phyloP scores from a whole-genome alignment of 2,113 vertebrate species.

The Nyctereutes procyonoides region DNA sequence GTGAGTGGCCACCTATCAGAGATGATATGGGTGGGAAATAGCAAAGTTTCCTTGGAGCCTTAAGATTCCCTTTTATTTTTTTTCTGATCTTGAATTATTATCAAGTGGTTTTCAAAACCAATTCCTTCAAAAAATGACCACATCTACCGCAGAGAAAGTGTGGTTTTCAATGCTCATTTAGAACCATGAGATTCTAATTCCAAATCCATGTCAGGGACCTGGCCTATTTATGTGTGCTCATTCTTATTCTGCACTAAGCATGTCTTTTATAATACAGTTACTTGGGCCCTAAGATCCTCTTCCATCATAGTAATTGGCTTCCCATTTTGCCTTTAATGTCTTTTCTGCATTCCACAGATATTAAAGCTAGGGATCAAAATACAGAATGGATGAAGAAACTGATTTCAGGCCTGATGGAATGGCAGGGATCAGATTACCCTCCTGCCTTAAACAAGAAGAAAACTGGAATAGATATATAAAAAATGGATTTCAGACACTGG shows the following conservation, averaged over 20 bases:
- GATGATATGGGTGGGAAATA: not conserved
- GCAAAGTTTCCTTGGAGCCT: not conserved
- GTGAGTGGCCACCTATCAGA: not conserved
- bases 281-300: not conserved
- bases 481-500: not conserved
- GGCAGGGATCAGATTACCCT: not conserved
- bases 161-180: not conserved
- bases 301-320: not conserved
- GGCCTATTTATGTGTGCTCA: not conserved
- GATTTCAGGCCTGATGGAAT: not conserved
- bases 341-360: not conserved
- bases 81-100: not conserved
- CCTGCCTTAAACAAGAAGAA: not conserved
- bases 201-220: not conserved
- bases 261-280: not conserved
- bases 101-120: constrained; percentile 46
- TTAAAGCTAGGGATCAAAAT: not conserved
- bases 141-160: not conserved
- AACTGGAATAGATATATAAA: not conserved
- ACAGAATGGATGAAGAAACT: not conserved
- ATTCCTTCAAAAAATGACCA: not conserved
- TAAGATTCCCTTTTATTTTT: not conserved
- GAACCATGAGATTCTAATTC: not conserved
- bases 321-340: not conserved
- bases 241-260: constrained; percentile 3